phyloP scores from a whole-genome alignment of 2,113 vertebrate species.

The Halcyon malimbica region DNA sequence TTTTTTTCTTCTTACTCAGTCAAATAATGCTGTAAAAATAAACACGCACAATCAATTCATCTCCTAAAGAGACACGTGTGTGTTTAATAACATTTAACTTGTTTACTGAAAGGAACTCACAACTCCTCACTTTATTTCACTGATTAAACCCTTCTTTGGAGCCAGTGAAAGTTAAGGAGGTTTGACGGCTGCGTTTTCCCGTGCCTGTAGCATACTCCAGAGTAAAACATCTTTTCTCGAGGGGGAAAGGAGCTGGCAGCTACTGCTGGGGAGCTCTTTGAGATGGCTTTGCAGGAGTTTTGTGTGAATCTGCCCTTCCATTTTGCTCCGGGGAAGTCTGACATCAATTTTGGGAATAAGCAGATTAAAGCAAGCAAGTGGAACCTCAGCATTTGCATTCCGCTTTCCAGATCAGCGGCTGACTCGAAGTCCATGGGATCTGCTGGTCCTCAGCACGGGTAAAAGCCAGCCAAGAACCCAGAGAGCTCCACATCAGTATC shows the following conservation, averaged over 20 bases:
- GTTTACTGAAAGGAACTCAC: constrained; percentile 81
- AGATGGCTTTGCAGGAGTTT: background rate
- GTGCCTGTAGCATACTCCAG: background rate
- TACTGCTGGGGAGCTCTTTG: background rate
- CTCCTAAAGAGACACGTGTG: constrained; percentile 78
- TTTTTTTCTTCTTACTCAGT: constrained; percentile 78
- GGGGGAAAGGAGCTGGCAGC: background rate
- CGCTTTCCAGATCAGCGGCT: background rate
- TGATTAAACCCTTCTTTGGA: background rate
- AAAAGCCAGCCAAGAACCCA: background rate
- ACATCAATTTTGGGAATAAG: background rate
- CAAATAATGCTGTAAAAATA: constrained; percentile 89
- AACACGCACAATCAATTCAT: constrained; percentile 77
- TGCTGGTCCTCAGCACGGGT: background rate
- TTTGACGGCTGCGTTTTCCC: background rate
- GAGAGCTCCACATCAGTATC: background rate
- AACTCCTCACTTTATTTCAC: constrained; percentile 40
- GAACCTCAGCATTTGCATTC: background rate
- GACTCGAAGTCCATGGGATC: background rate
- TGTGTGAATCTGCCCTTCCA: background rate
- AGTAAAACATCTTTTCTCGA: background rate
- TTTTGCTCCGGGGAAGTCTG: background rate
- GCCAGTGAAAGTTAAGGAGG: background rate
- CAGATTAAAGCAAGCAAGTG: background rate
- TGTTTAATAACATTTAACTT: constrained; percentile 86